phyloP scores from a whole-genome alignment of 2,888 invertebrate genomes.

The Caenorhabditis japonica region DNA sequence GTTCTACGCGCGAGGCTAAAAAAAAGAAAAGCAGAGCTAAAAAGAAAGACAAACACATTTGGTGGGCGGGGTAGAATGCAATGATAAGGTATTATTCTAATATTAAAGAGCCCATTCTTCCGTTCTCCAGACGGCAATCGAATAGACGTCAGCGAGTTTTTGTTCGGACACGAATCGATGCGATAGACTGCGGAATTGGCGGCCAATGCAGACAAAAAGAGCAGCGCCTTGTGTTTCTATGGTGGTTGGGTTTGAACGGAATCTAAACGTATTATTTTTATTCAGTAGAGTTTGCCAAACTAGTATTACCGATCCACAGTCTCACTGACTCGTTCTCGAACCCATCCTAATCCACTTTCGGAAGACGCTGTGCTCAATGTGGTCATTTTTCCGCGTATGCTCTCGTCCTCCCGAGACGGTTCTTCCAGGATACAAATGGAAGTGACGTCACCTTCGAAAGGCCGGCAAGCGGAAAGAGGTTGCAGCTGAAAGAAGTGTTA shows the following conservation, averaged over 20 bases:
- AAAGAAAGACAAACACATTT: too few relatives aligned
- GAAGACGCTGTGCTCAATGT: conserved; percentile 54
- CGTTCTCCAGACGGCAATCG: conserved; percentile 59
- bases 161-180: conserved; percentile 61
- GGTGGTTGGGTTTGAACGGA: conserved; percentile 33
- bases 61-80: too few relatives aligned
- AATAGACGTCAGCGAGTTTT: conserved; percentile 47
- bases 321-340: conserved; percentile 62
- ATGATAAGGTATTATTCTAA: neutral
- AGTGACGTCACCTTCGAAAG: conserved; percentile 54
- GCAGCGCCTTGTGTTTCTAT: conserved; percentile 38
- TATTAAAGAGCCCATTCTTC: conserved; percentile 54
- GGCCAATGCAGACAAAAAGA: conserved; percentile 41
- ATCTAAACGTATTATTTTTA: conserved; percentile 13
- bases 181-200: conserved; percentile 56
- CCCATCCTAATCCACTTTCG: conserved; percentile 63
- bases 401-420: conserved; percentile 51
- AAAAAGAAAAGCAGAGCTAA: too few relatives aligned
- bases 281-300: neutral
- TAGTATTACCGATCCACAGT: conserved; percentile 57
- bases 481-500: conserved; percentile 57
- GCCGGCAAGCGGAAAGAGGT: conserved; percentile 65
- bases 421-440: conserved; percentile 57
- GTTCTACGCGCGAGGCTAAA: too few relatives aligned
- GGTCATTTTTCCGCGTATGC: conserved; percentile 23